Evolutionary conservation across 2,113 vertebrate species (phyloP), one percentile per base, ranked within the genome.

Genomic region (Orthonyx spaldingii): DNA sequence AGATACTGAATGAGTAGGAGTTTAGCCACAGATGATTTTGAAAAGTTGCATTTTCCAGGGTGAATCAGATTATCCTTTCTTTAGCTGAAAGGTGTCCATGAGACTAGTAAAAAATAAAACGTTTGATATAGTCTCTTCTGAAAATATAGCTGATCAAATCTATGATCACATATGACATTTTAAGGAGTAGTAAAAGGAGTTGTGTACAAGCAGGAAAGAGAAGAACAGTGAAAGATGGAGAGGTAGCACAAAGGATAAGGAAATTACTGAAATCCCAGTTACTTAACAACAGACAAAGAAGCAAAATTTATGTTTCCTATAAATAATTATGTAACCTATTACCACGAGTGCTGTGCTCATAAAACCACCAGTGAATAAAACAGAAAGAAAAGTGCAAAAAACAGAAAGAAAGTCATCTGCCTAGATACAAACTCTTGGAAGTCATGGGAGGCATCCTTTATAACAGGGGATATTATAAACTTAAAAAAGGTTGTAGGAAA

Each of bases 1-100:
- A 96, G 96, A 96, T 95, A 74, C 64, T 87, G 53, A 79, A 37
- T 33, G 70, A 95, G 94, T 92, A 96, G 93, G 95, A 94, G 91
- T 92, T 90, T 35, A 82, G 55, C 37, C 61, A 79, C 24, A 63
- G 55, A 91, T 50, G 49, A 72, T 79, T 96, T 66, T 89, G 81
- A 89, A 50, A 84, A 92, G 57, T 71, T 6, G 0, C 68, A 46
- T 61, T 94, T 94, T 90, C 50, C 75, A 79, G 37, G 11, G 39
- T 83, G 76, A 93, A 78, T 84, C 60, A 55, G 72, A 46, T 24
- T 8, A 66, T 68, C 47, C 16, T 89, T 86, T 70, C 71, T 70
- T 81, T 78, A 70, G 76, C 27, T 70, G 42, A 56, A 96, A 89
- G 42, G 26, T 90, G 13, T 61, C 52, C 28, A 7, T 6, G 42